Evolutionary conservation across 2,797 vertebrate genomes (phyloP).

Genomic region (Danio jaintianensis): DNA sequence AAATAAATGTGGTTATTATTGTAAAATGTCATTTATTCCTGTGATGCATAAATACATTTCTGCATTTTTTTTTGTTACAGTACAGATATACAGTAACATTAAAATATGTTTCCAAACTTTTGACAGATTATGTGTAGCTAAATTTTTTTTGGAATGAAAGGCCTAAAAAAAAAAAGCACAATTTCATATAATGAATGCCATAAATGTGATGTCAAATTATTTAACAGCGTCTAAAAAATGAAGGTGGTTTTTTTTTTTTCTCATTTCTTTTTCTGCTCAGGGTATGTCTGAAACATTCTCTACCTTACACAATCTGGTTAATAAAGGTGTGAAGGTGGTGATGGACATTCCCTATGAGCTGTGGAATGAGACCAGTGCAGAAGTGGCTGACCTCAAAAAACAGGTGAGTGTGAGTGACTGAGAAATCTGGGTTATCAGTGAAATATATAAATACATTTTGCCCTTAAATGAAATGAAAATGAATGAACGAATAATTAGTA

Average conservation of each 20-base stretch:
- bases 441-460: too few species aligned
- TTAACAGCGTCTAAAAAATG: not conserved
- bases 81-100: too few species aligned
- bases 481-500: too few species aligned
- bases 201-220: not conserved
- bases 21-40: too few species aligned
- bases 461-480: not conserved
- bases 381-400: conserved; percentile 96
- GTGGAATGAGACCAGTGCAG: conserved; percentile 97
- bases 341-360: conserved; percentile 98
- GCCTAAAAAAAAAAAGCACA: not conserved
- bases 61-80: too few species aligned
- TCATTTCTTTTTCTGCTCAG: conserved; percentile 68
- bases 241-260: not conserved
- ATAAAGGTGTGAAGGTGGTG: conserved; percentile 97
- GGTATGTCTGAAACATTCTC: conserved; percentile 98
- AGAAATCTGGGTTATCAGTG: not conserved
- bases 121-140: too few species aligned
- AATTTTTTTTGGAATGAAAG: not conserved
- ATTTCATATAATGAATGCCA: not conserved
- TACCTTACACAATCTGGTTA: conserved; percentile 93
- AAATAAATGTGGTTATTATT: too few species aligned
- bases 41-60: too few species aligned
- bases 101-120: too few species aligned
- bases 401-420: conserved; percentile 77